Base-by-base conservation (phyloP, 2,888 invertebrate genomes). In the Saturnia japonica region DNA sequence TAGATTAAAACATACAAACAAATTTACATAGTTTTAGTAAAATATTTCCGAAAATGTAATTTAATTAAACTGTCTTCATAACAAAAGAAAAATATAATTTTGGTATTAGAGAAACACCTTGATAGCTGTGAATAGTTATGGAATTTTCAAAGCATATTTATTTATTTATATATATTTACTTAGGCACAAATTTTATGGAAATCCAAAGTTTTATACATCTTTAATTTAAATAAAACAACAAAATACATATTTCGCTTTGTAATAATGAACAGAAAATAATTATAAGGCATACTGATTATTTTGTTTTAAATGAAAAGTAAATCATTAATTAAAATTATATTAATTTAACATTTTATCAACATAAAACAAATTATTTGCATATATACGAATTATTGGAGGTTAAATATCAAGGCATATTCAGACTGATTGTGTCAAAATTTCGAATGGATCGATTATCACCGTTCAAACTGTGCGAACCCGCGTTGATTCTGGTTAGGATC, bases 401-500 rank as follows among this genome's bases (percentile, higher is more conserved):
- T 47, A 47, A 47, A 66, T 1, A 60, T 83, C 80, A 93, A 72
- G 94, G 93, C 92, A 94, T 88, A 79, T 94, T 94, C 6, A 94
- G 83, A 78, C 94, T 94, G 71, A 94, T 92, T n/a, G 91, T 91
- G 74, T 94, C 94, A 79, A 88, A 94, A 74, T 93, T 94, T 72
- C 94, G 86, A 75, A 92, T 78, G 0, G 92, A 91, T 54, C 94
- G 81, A 6, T 85, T 88, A 69, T 94, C 94, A 4, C 89, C 88
- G 70, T 90, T 91, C 22, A 90, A 75, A 77, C 88, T 88, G 70
- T 88, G 88, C 40, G 91, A 83, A 19, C 95, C 94, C 76, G 93
- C 91, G 74, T 94, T 94, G 76, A 95, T 91, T 74, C 94, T 87
- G 40, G 93, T 84, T 1, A 93, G 84, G 70, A 97, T 95, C 83